Evolutionary conservation across 37 sponge, comb jelly and placozoan species (phyloP).

Genomic region (Tethya wilhelma): DNA sequence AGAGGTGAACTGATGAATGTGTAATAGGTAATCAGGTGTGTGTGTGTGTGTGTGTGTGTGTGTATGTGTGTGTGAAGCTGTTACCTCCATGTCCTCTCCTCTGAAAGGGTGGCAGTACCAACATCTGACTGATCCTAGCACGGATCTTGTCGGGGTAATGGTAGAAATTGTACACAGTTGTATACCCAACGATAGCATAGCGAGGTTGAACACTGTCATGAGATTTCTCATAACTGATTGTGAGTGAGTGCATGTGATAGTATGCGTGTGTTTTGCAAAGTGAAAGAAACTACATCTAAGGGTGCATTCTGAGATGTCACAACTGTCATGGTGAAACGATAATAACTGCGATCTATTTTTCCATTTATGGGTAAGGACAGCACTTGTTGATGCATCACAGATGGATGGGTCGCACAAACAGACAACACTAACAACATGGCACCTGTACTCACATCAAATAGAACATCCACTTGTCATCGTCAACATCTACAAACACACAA

Average conservation of each 20-base stretch:
- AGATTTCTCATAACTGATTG: slow-evolving; percentile 25
- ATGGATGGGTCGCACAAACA: not conserved
- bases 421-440: not conserved
- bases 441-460: slow-evolving; percentile 83
- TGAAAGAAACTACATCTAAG: too few relatives aligned
- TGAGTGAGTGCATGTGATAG: too few relatives aligned
- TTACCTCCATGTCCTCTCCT: slow-evolving; percentile 85
- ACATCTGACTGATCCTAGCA: slow-evolving; percentile 90
- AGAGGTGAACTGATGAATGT: not conserved
- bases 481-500: slow-evolving; percentile 65
- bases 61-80: slow-evolving; percentile 28
- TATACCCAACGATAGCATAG: slow-evolving; percentile 84
- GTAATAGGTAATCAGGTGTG: not conserved
- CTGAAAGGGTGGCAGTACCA: slow-evolving; percentile 93
- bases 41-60: too few relatives aligned
- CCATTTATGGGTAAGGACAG: not conserved
- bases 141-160: slow-evolving; percentile 89
- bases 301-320: too few relatives aligned
- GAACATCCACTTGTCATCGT: slow-evolving; percentile 85
- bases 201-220: not conserved
- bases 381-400: not conserved
- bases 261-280: too few relatives aligned
- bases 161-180: slow-evolving; percentile 86
- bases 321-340: too few relatives aligned
- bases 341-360: too few relatives aligned